Evolutionary conservation across 35 echinoderm and acorn worm genomes (phyloP).

Genomic region (Anneissia japonica): DNA sequence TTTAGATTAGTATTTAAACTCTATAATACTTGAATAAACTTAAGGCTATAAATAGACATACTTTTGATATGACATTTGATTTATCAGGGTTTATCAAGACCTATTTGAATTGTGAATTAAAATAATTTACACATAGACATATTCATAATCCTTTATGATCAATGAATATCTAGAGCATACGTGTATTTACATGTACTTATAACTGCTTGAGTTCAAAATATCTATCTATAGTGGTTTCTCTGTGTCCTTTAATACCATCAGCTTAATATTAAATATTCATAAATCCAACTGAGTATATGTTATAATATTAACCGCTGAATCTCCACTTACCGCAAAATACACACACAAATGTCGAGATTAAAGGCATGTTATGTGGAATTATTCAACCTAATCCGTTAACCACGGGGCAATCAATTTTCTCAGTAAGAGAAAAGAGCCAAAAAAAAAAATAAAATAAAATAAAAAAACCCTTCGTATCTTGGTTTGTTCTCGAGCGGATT

Average conservation of each 20-base stretch:
- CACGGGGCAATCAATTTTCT: background rate
- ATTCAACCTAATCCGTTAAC: background rate
- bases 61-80: no score
- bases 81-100: no score
- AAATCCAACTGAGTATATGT: no score
- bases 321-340: background rate
- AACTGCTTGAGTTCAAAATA: background rate
- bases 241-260: background rate
- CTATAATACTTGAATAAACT: no score
- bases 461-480: no score
- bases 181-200: background rate
- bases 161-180: background rate
- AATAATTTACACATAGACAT: background rate
- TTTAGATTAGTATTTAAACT: no score
- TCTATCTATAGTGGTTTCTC: background rate
- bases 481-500: background rate
- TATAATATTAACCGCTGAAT: background rate
- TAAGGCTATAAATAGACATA: no score
- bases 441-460: no score
- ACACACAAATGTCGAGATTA: background rate
- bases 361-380: background rate
- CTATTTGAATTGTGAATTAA: no score
- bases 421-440: no score
- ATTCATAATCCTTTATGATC: no score
- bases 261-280: background rate